Evolutionary conservation across 37 sponge, comb jelly and placozoan species (phyloP), one percentile per base, ranked within the genome.

Genomic region (Haliclona indistincta): DNA sequence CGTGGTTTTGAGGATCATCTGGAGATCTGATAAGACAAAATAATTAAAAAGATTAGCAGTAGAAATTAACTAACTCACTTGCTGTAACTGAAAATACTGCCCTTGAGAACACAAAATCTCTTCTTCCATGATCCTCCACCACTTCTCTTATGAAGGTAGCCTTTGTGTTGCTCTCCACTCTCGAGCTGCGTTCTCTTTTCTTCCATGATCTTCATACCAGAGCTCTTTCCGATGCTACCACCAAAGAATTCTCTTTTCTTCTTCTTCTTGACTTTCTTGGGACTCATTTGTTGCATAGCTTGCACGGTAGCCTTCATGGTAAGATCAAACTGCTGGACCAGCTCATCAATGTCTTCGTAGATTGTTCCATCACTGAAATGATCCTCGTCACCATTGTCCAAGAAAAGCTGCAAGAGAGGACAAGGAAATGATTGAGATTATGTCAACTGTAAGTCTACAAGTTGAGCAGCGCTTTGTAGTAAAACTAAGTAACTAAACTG

Each of bases 51-150:
- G 8, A 61, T 42, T 10, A n/a, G n/a, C n/a, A n/a, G n/a, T n/a
- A n/a, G 15, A 17, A 47, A 47, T 47, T 47, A 47, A 47, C 51
- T 52, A 15, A 60, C 81, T 89, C 54, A 89, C 89, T 89, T 82
- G 79, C 77, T 82, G 47, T 89, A 89, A 23, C 67, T 56, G 41
- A 89, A 83, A 7, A 89, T 47, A 56, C 74, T 72, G 33, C 83
- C 83, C 38, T 79, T 89, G 41, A 89, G 79, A 28, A 72, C 62
- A 68, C 89, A 89, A 79, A 79, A 89, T 62, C 68, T 82, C 75
- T 79, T 89, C 63, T 89, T 89, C 89, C 89, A 89, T 3, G 89
- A 74, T 3, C 81, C 81, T 67, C 39, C 73, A 42, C 56, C 54
- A 66, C 56, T 89, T 62, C 54, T 78, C 75, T 89, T 89, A 54